phyloP scores from a whole-genome alignment of 2,888 invertebrate species.

The Drosophila vallismaia region DNA sequence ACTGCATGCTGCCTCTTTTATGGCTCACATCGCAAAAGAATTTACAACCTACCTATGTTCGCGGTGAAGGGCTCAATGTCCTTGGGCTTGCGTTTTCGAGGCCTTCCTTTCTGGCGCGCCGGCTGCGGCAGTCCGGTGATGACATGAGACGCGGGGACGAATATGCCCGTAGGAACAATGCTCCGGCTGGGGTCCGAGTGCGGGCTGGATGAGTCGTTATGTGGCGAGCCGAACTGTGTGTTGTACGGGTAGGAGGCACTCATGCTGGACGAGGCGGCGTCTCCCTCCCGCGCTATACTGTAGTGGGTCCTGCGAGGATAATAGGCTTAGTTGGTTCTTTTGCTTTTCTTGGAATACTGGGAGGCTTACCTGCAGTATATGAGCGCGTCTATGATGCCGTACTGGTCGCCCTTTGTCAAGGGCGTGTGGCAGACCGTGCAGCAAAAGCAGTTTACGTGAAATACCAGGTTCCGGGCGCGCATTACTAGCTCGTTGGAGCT shows the following conservation, averaged over 20 bases:
- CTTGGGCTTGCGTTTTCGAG: constrained; percentile 96
- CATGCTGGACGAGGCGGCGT: constrained; percentile 81
- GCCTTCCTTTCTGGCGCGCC: constrained; percentile 95
- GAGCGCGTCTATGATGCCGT: constrained; percentile 94
- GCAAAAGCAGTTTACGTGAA: constrained; percentile 97
- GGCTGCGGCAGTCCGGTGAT: constrained; percentile 86
- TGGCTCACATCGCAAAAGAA: constrained; percentile 29
- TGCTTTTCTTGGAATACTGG: background rate
- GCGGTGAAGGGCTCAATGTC: constrained; percentile 94
- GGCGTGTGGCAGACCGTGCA: constrained; percentile 94
- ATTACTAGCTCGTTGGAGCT: constrained; percentile 96
- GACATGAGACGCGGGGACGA: constrained; percentile 85
- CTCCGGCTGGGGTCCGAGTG: constrained; percentile 83
- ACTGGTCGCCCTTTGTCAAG: constrained; percentile 96
- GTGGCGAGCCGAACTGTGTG: constrained; percentile 84
- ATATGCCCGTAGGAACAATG: constrained; percentile 84
- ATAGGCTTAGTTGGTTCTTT: constrained; percentile 1
- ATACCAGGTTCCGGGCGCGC: constrained; percentile 95
- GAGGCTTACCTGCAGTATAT: constrained; percentile 91
- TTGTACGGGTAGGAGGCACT: constrained; percentile 85
- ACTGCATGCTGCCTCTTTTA: constrained; percentile 52
- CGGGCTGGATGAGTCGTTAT: constrained; percentile 84
- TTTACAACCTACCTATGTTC: constrained; percentile 88
- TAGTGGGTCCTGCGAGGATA: constrained; percentile 82
- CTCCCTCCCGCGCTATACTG: constrained; percentile 82